phyloP scores from a whole-genome alignment of 2,888 invertebrate species.

The Dioctria linearis region DNA sequence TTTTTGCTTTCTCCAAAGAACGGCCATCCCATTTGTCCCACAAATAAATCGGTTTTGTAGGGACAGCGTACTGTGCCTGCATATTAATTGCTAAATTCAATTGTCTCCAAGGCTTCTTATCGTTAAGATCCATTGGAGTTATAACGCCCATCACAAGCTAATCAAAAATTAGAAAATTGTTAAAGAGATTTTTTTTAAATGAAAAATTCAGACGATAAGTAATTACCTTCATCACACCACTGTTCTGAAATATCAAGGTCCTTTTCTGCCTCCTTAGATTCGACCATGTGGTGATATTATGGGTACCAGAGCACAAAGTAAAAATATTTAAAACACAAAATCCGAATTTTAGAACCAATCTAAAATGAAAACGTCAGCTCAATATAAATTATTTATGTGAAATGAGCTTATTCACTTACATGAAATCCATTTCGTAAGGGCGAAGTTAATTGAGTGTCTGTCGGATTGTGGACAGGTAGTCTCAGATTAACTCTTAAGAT shows the following conservation, averaged over 20 bases:
- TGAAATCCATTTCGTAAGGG: not conserved
- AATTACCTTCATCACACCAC: constrained; percentile 31
- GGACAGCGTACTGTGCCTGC: constrained; percentile 43
- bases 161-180: not conserved
- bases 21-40: constrained; percentile 52
- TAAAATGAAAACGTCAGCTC: not conserved
- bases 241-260: constrained; percentile 25
- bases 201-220: not conserved
- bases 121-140: constrained; percentile 7
- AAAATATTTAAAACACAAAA: not conserved
- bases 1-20: constrained; percentile 17
- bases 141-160: constrained; percentile 38
- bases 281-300: constrained; percentile 6
- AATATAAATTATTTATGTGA: not conserved
- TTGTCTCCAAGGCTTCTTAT: constrained; percentile 39
- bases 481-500: not conserved
- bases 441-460: not conserved
- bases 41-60: constrained; percentile 24
- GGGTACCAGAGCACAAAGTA: not conserved
- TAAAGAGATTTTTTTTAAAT: not conserved
- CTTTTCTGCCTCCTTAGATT: constrained; percentile 23
- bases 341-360: not conserved
- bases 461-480: not conserved
- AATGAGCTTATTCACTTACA: not conserved
- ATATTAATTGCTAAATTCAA: constrained; percentile 23